Conservation (phyloP, 2,888 invertebrate genomes). For the Anagyrus pseudococci region DNA sequence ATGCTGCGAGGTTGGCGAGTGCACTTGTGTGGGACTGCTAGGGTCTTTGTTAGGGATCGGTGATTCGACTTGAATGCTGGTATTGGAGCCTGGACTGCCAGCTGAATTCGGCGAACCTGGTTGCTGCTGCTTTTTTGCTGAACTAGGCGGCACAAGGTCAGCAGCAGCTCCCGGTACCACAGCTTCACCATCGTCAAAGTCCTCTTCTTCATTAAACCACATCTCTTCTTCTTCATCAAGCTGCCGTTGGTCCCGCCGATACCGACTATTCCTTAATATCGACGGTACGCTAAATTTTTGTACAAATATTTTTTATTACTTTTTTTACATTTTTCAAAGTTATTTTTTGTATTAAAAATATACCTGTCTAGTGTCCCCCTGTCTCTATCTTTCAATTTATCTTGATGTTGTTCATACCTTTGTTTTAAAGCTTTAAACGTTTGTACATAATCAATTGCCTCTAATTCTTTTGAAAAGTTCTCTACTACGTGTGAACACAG, state of each 20-base stretch:
- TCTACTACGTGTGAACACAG: conserved; percentile 94
- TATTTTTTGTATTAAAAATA: neutral
- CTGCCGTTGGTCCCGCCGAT: conserved; percentile 89
- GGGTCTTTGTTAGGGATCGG: conserved; percentile 44
- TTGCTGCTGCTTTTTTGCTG: conserved; percentile 53
- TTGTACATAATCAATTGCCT: conserved; percentile 96
- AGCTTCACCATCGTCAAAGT: conserved; percentile 81
- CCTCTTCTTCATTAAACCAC: conserved; percentile 99
- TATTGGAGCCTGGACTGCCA: neutral
- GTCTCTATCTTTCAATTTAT: conserved; percentile 86
- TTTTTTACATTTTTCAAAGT: neutral
- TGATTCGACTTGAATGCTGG: conserved; percentile 43
- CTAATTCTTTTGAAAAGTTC: conserved; percentile 92
- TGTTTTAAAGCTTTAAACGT: conserved; percentile 93
- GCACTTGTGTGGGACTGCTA: conserved; percentile 30
- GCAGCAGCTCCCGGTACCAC: conserved; percentile 64
- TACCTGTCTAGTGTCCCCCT: conserved; percentile 76
- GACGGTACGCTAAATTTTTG: conserved; percentile 73
- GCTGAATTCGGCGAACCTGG: conserved; percentile 2
- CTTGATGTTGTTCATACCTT: conserved; percentile 91
- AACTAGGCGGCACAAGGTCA: conserved; percentile 58
- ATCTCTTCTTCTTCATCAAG: conserved; percentile 98
- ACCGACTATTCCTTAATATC: conserved; percentile 80
- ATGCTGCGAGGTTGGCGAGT: conserved; percentile 54
- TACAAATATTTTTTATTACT: conserved; percentile 8